Conservation (phyloP, 2,797 vertebrate genomes). For the Falco columbarius region DNA sequence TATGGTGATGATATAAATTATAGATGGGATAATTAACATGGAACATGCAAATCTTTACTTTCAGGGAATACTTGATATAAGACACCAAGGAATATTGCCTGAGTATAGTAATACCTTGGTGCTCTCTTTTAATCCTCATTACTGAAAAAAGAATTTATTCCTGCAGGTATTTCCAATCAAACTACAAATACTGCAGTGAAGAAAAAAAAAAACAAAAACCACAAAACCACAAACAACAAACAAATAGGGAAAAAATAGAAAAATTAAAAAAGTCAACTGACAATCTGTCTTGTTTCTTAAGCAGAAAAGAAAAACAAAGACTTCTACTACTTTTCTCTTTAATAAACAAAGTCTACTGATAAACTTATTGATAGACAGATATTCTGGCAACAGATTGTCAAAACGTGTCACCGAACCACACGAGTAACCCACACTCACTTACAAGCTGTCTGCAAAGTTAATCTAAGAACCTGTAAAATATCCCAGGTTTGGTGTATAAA, state of each 20-base stretch:
- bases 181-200: not conserved
- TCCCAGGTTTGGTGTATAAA: not conserved
- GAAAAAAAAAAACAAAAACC: not conserved
- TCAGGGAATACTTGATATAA: not conserved
- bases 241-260: not conserved
- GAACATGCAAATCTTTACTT: not conserved
- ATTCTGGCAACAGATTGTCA: slow-evolving; percentile 28
- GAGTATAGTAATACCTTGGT: not conserved
- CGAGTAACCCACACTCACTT: not conserved
- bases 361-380: slow-evolving; percentile 27
- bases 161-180: not conserved
- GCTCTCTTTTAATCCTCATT: not conserved
- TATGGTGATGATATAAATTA: not conserved
- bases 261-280: not conserved
- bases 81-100: not conserved
- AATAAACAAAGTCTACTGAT: not conserved
- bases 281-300: not conserved
- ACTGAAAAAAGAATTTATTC: not conserved
- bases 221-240: not conserved
- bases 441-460: slow-evolving; percentile 26
- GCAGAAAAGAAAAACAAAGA: not conserved
- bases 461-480: slow-evolving; percentile 21
- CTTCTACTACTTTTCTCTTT: not conserved
- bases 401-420: not conserved
- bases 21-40: not conserved